Percentiles rank a stretch among this genome's conserved stretches.
These are phyloP conservation scores for Orycteropus afer DNA, from an alignment of 2,113 vertebrate species.

Conservation along the genomic window DNA sequence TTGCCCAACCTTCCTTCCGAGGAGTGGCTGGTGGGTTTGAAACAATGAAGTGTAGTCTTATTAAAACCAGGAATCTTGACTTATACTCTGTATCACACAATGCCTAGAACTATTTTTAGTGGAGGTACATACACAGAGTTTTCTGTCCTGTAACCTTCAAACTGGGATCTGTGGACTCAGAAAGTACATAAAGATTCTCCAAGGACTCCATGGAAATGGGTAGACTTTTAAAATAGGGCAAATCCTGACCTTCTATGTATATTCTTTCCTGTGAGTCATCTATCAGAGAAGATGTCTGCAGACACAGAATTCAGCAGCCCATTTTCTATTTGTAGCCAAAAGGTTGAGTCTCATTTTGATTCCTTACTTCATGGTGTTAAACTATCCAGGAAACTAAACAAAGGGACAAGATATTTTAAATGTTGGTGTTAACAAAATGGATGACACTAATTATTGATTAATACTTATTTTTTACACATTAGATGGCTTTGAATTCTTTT, in stretches of 20 bases:
- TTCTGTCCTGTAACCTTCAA: neutral
- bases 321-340: neutral
- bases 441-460: neutral
- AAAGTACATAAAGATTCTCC: neutral
- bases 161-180: neutral
- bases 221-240: neutral
- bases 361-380: neutral
- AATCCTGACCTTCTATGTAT: neutral
- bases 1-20: no score
- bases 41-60: neutral
- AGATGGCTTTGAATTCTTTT: neutral
- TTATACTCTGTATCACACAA: neutral
- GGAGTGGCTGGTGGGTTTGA: no score
- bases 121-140: neutral
- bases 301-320: neutral
- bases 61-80: neutral
- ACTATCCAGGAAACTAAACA: neutral
- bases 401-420: conserved; percentile 1
- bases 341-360: neutral
- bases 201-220: neutral
- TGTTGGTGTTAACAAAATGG: neutral
- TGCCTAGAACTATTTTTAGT: neutral
- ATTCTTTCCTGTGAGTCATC: neutral
- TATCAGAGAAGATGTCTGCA: neutral
- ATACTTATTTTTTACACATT: neutral